Percentiles rank a stretch among this genome's conserved stretches.
These are phyloP conservation scores for Lagodon rhomboides DNA, from an alignment of 2,797 vertebrate genomes.

Conservation along the genomic window DNA sequence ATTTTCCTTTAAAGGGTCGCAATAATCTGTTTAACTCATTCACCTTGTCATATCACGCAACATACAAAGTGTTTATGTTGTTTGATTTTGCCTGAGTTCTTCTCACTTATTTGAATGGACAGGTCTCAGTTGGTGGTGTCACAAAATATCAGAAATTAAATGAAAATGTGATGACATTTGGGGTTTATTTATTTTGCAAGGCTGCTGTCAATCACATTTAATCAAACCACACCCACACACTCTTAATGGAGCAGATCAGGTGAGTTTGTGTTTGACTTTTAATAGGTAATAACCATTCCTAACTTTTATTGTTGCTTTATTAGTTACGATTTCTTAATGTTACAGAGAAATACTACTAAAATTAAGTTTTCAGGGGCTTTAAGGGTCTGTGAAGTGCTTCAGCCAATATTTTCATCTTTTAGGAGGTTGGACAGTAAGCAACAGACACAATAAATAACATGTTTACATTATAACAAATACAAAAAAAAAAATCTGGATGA, in stretches of 20 bases:
- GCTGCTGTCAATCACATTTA: conserved; percentile 1
- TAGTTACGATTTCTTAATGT: conserved; percentile 15
- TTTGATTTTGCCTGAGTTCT: background rate
- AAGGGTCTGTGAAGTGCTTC: conserved; percentile 8
- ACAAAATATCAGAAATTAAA: background rate
- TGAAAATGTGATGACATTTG: conserved; percentile 5
- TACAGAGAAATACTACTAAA: conserved; percentile 23
- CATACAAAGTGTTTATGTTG: background rate
- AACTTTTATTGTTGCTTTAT: conserved; percentile 26
- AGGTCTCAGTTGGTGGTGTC: background rate
- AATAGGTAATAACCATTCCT: background rate
- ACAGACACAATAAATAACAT: conserved; percentile 35
- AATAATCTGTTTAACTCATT: conserved; percentile 1
- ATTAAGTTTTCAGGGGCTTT: conserved; percentile 28
- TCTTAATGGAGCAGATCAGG: background rate
- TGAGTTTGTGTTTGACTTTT: background rate
- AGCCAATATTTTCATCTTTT: background rate
- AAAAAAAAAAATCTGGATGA: background rate
- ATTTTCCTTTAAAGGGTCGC: conserved; percentile 2
- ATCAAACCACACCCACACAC: background rate
- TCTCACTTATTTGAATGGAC: background rate
- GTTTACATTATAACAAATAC: background rate
- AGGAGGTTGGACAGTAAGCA: conserved; percentile 16
- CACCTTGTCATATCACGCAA: background rate
- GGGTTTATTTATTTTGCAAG: background rate